phyloP scores from a whole-genome alignment of 1,140 invertebrate species.

The Drosophila sp. region DNA sequence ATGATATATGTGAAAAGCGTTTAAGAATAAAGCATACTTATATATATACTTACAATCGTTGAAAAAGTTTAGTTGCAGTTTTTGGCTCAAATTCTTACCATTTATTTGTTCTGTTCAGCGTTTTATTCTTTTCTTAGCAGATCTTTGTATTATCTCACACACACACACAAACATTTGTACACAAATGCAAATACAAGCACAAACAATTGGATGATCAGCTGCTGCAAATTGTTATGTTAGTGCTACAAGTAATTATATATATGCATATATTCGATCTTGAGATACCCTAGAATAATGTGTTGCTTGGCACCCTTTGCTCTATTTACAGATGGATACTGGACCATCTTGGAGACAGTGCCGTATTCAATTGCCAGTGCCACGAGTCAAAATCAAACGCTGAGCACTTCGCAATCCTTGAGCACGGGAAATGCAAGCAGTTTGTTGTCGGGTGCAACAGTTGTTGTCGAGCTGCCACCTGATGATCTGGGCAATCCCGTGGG shows the following conservation, averaged over 20 bases:
- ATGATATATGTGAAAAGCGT: constrained; percentile 60
- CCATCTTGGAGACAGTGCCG: constrained; percentile 80
- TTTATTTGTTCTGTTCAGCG: constrained; percentile 11
- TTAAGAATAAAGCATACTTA: constrained; percentile 73
- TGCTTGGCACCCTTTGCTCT: constrained; percentile 23
- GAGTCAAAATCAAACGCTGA: constrained; percentile 46
- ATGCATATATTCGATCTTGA: neutral
- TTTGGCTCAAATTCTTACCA: neutral
- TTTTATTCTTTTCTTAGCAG: constrained; percentile 17
- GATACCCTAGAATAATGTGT: constrained; percentile 25
- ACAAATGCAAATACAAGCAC: constrained; percentile 21
- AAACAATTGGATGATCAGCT: constrained; percentile 57
- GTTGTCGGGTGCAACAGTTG: constrained; percentile 74
- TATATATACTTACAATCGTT: constrained; percentile 24
- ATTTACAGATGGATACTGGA: constrained; percentile 80
- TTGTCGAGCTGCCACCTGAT: constrained; percentile 76
- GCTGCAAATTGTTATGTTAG: constrained; percentile 51
- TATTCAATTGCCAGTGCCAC: constrained; percentile 64
- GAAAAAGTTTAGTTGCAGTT: constrained; percentile 6
- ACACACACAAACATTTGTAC: constrained; percentile 18
- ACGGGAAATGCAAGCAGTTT: constrained; percentile 47
- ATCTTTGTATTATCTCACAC: constrained; percentile 24
- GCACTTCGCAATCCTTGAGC: constrained; percentile 47
- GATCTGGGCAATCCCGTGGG: constrained; percentile 75
- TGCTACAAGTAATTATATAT: constrained; percentile 68